Conservation (phyloP, 2,113 vertebrate species). For the Cavia porcellus region DNA sequence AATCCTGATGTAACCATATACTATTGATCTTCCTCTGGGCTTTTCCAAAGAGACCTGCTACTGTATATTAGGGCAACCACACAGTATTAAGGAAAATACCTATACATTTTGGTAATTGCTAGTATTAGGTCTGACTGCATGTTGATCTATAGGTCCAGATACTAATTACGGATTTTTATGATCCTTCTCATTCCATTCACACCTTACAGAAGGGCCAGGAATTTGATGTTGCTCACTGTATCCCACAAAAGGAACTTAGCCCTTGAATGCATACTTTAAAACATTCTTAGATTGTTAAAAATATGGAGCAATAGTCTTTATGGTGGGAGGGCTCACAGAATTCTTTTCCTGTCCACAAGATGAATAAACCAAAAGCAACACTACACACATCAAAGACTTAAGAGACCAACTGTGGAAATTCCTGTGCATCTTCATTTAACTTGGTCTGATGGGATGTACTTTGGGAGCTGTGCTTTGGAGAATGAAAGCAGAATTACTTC, state of each 20-base stretch:
- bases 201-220: not conserved
- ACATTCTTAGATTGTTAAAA: not conserved
- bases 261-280: not conserved
- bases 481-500: conserved; percentile 12
- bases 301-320: not conserved
- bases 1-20: not conserved
- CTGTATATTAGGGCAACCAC: not conserved
- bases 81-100: not conserved
- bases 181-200: not conserved
- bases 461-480: not conserved
- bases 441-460: not conserved
- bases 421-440: not conserved
- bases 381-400: not conserved
- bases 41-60: not conserved
- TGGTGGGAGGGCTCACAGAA: not conserved
- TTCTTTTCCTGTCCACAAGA: not conserved
- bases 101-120: not conserved
- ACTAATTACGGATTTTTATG: not conserved
- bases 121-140: not conserved
- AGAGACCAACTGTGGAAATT: not conserved
- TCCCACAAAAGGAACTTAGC: not conserved
- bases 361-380: not conserved
- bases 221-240: not conserved
- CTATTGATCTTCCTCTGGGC: not conserved
- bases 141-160: not conserved